Conservation (phyloP, 2,797 vertebrate species). For the Sebastes paucispinis region DNA sequence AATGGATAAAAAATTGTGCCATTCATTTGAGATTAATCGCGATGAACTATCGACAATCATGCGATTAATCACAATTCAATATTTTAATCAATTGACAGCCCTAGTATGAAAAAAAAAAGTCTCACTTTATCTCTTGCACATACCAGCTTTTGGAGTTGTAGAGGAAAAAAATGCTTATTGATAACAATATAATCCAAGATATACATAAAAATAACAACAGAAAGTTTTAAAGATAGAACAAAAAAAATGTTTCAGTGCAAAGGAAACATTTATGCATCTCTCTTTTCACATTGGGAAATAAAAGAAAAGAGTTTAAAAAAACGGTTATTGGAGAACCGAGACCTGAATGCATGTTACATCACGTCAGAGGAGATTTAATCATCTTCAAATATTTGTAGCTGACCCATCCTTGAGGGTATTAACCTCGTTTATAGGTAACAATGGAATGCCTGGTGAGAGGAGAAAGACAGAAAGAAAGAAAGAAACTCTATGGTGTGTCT, state of each 20-base stretch:
- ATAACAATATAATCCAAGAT: not conserved
- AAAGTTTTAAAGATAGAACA: not conserved
- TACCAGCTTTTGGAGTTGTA: not conserved
- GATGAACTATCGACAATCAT: too few relatives aligned
- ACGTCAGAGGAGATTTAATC: slow-evolving; percentile 17
- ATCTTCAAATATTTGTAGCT: slow-evolving; percentile 31
- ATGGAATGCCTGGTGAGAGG: slow-evolving; percentile 13
- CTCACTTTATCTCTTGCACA: not conserved
- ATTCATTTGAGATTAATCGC: too few relatives aligned
- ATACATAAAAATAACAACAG: not conserved
- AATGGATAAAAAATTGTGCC: too few relatives aligned
- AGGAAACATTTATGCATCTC: not conserved
- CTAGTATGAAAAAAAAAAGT: not conserved
- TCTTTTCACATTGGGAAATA: not conserved
- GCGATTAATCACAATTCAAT: too few relatives aligned
- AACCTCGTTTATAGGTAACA: slow-evolving; percentile 24
- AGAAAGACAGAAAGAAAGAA: not conserved
- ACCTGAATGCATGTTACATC: slow-evolving; percentile 15
- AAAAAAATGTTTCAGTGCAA: not conserved
- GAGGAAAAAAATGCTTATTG: not conserved
- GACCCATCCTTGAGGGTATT: slow-evolving; percentile 31
- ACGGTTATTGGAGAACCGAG: not conserved
- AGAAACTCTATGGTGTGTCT: not conserved
- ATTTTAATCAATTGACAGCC: too few relatives aligned
- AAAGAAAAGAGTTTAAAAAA: not conserved